Conservation (phyloP, 2,888 invertebrate species). For the Stenchaetothrips biformis region DNA sequence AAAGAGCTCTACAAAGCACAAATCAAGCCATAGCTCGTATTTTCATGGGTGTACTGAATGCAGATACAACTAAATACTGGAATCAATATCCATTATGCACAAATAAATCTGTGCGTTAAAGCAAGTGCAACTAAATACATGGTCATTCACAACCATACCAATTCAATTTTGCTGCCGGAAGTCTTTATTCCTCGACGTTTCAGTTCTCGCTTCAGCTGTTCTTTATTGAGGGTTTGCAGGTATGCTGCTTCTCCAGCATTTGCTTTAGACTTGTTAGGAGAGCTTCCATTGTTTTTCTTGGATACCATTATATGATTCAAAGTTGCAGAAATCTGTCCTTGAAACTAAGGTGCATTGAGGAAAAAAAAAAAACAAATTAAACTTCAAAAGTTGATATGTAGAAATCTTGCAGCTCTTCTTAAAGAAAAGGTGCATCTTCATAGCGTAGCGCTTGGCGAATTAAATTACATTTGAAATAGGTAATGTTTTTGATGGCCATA, state of each 20-base stretch:
- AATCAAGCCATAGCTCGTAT: neutral
- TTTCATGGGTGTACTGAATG: neutral
- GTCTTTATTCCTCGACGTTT: slow-evolving; percentile 64
- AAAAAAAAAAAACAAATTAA: neutral
- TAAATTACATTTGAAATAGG: neutral
- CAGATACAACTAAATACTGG: neutral
- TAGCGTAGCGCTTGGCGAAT: too few relatives aligned
- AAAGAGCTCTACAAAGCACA: neutral
- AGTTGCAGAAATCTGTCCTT: neutral
- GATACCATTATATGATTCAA: slow-evolving; percentile 9
- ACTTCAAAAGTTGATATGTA: neutral
- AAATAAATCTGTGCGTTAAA: neutral
- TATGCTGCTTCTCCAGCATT: slow-evolving; percentile 35
- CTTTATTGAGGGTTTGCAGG: slow-evolving; percentile 60
- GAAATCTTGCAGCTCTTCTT: neutral
- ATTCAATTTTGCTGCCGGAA: slow-evolving; percentile 64
- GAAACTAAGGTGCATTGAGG: slow-evolving; percentile 1
- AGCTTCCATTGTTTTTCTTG: slow-evolving; percentile 8
- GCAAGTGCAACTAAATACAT: neutral
- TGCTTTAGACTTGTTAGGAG: neutral
- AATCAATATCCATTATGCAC: neutral
- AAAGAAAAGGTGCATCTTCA: too few relatives aligned
- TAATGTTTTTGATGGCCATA: neutral
- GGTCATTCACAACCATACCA: slow-evolving; percentile 50
- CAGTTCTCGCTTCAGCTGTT: slow-evolving; percentile 63